Evolutionary conservation across 2,888 invertebrate species (phyloP).

Genomic region (Buathra laborator): DNA sequence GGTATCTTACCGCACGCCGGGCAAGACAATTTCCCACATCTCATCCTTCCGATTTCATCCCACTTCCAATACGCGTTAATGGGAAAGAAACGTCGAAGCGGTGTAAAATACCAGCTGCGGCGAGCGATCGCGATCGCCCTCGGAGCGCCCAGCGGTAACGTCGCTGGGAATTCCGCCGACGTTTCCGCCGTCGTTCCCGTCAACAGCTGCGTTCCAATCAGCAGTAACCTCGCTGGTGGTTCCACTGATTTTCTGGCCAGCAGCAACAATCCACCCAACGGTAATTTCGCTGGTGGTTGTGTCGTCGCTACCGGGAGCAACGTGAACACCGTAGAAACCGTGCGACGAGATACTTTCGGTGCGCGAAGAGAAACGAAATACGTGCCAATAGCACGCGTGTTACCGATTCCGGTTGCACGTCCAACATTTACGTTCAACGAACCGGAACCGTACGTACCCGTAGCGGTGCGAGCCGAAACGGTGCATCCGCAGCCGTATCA

Average conservation of each 20-base stretch:
- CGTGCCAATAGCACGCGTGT: too few species aligned
- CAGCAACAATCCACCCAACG: not conserved
- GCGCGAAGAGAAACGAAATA: too few species aligned
- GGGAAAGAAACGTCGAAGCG: conserved; percentile 1
- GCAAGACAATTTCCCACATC: not conserved
- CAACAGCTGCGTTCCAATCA: not conserved
- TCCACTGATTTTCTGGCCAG: not conserved
- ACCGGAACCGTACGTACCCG: not conserved
- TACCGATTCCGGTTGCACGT: not conserved
- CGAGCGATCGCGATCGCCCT: conserved; percentile 6
- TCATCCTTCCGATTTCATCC: too few species aligned
- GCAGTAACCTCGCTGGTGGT: not conserved
- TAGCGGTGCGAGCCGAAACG: too few species aligned
- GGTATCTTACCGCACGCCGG: too few species aligned
- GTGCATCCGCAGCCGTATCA: too few species aligned
- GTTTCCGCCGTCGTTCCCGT: not conserved
- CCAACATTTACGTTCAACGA: not conserved
- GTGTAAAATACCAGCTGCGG: not conserved
- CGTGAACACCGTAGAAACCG: too few species aligned
- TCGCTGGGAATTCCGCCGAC: not conserved
- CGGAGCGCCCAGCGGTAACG: too few species aligned
- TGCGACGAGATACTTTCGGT: too few species aligned
- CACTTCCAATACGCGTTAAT: not conserved
- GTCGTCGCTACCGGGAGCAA: too few species aligned
- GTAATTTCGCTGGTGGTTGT: too few species aligned